Evolutionary conservation across 2,888 invertebrate genomes (phyloP).

Genomic region (Choristoneura rosaceana): DNA sequence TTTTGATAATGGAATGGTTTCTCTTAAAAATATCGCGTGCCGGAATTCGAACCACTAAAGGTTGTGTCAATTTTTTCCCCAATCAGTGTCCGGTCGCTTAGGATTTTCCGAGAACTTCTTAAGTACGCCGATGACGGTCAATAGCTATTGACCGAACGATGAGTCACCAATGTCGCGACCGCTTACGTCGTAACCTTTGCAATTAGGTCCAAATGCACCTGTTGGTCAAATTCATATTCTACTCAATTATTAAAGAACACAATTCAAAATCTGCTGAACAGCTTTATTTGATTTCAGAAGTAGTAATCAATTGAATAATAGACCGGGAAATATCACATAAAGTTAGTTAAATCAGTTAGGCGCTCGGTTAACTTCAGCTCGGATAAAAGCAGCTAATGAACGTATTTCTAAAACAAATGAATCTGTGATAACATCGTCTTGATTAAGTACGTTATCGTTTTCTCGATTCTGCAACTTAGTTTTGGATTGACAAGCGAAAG

Average conservation of each 20-base stretch:
- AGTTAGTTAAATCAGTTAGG: too few relatives aligned
- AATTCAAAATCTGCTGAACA: background rate
- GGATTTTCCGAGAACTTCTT: conserved; percentile 52
- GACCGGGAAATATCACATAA: too few relatives aligned
- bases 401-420: background rate
- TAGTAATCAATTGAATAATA: too few relatives aligned
- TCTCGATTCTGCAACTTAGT: background rate
- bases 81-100: conserved; percentile 46
- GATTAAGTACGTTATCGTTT: background rate
- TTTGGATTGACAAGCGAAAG: conserved; percentile 66
- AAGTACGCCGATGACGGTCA: conserved; percentile 47
- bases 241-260: background rate
- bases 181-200: conserved; percentile 3
- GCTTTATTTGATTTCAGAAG: too few relatives aligned
- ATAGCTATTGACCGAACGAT: conserved; percentile 54
- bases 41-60: conserved; percentile 22
- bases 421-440: background rate
- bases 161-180: conserved; percentile 54
- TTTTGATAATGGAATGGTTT: conserved; percentile 9
- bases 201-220: background rate
- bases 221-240: background rate
- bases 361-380: too few relatives aligned
- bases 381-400: too few relatives aligned
- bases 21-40: background rate
- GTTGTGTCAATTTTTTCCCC: conserved; percentile 23